Conservation (phyloP, 2,113 vertebrate genomes). For the Corydoras sp. region DNA sequence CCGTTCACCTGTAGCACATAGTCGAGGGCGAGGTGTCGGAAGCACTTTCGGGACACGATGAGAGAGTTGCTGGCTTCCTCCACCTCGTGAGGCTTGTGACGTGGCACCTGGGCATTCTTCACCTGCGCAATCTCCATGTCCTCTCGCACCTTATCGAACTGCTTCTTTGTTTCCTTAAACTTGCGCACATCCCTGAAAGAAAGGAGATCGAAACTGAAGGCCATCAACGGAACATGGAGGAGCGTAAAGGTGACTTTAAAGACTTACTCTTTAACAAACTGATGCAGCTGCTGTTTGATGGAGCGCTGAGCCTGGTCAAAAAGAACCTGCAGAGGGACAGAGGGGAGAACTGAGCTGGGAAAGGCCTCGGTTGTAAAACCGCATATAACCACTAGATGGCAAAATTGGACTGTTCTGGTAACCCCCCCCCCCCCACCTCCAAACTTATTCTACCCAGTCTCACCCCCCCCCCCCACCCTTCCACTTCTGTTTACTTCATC, state of each 20-base stretch:
- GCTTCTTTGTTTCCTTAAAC: conserved; percentile 97
- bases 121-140: conserved; percentile 93
- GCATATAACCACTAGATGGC: conserved; percentile 33
- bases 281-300: conserved; percentile 94
- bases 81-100: conserved; percentile 90
- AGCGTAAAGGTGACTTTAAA: background rate
- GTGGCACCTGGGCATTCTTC: conserved; percentile 89
- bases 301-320: conserved; percentile 97
- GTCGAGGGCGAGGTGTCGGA: conserved; percentile 90
- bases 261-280: conserved; percentile 98
- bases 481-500: background rate
- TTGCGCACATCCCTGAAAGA: conserved; percentile 84
- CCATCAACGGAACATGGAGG: background rate
- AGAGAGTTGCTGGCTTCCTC: conserved; percentile 87
- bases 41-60: conserved; percentile 84
- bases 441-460: too few relatives aligned
- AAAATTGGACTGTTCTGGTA: background rate
- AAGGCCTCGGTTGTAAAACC: background rate
- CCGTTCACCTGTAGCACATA: conserved; percentile 91
- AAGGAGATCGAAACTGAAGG: background rate
- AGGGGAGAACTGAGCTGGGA: background rate
- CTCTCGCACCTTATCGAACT: conserved; percentile 93
- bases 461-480: background rate
- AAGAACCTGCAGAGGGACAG: conserved; percentile 75
- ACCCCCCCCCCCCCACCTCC: too few relatives aligned